phyloP scores from a whole-genome alignment of 2,888 invertebrate genomes.

The Papilio gigon region DNA sequence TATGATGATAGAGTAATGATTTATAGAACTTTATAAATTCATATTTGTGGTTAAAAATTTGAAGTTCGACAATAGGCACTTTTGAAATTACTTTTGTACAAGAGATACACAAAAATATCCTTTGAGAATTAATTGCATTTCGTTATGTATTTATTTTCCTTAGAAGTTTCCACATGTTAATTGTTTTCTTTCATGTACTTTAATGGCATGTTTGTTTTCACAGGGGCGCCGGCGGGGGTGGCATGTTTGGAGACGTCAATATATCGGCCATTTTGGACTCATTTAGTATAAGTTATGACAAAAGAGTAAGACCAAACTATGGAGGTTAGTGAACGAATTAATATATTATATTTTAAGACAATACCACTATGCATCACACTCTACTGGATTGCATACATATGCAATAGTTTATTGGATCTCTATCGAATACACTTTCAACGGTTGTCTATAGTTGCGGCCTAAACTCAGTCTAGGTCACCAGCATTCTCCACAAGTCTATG shows the following conservation, averaged over 20 bases:
- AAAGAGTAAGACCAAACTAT: constrained; percentile 99
- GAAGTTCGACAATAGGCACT: too few species aligned
- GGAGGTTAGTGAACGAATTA: constrained; percentile 86
- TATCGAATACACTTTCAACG: too few species aligned
- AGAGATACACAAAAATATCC: too few species aligned
- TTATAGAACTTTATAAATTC: too few species aligned
- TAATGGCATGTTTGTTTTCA: constrained; percentile 55
- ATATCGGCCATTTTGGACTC: constrained; percentile 97
- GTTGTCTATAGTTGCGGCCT: too few species aligned
- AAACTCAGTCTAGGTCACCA: too few species aligned
- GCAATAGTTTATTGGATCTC: too few species aligned
- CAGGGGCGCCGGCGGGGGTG: constrained; percentile 88
- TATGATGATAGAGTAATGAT: too few species aligned
- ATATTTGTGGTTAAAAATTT: too few species aligned
- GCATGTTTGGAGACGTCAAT: constrained; percentile 96
- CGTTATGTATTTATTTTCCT: neutral
- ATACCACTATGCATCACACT: neutral
- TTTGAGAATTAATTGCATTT: too few species aligned
- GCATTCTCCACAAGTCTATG: neutral
- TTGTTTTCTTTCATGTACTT: constrained; percentile 1
- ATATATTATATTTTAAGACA: constrained; percentile 10
- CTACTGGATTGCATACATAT: neutral
- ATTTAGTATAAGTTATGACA: constrained; percentile 98
- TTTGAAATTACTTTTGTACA: too few species aligned
- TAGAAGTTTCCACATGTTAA: neutral